These are phyloP conservation scores for Brachycybe producta DNA, from an alignment of 2,888 invertebrate species.

Conservation along the genomic window DNA sequence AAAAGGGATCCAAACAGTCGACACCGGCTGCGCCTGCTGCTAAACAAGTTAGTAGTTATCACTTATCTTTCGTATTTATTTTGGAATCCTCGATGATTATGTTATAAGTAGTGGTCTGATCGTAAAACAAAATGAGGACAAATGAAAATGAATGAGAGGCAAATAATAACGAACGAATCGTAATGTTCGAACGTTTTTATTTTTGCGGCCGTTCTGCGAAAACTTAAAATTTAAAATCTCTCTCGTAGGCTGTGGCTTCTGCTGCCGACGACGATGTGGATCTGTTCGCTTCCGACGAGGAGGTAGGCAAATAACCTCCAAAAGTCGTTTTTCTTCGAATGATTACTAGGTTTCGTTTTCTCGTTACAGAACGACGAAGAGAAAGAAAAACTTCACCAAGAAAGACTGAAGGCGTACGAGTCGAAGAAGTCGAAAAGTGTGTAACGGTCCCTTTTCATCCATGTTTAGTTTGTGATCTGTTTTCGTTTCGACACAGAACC, in stretches of 20 bases:
- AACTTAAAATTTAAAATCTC: no score
- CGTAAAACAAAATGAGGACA: neutral
- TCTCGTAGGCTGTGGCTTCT: constrained; percentile 25
- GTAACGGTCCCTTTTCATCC: neutral
- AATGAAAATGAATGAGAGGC: neutral
- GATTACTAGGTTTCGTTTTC: neutral
- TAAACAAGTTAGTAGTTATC: neutral
- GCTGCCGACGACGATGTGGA: constrained; percentile 72
- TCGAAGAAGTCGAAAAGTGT: constrained; percentile 39
- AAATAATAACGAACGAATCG: neutral
- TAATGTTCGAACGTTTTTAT: neutral
- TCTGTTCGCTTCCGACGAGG: constrained; percentile 78
- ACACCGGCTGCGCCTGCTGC: neutral
- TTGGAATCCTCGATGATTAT: no score
- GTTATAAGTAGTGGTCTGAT: no score
- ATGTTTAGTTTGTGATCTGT: neutral
- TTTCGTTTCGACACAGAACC: constrained; percentile 28
- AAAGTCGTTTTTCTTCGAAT: neutral
- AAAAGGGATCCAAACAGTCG: neutral
- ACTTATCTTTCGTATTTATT: neutral
- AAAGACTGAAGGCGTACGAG: constrained; percentile 38
- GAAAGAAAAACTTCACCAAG: constrained; percentile 33
- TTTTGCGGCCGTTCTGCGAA: no score
- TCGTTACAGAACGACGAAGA: constrained; percentile 27
- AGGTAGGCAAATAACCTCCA: constrained; percentile 42